Evolutionary conservation across 2,113 vertebrate species (phyloP).

Genomic region (Bufo gargarizans): DNA sequence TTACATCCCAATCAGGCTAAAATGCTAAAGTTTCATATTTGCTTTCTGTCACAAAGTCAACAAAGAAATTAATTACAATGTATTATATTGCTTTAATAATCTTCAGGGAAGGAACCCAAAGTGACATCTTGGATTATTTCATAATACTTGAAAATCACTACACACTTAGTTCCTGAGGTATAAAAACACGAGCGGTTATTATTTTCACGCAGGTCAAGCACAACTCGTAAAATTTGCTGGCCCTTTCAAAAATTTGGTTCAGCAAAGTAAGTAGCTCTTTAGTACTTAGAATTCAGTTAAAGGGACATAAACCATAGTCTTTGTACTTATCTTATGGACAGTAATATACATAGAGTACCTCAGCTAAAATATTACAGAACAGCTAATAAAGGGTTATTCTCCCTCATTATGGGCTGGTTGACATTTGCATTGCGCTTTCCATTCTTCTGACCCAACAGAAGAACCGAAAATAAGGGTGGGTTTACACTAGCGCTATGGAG

Average conservation of each 20-base stretch:
- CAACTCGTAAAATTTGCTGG: background rate
- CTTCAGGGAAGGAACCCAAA: conserved; percentile 14
- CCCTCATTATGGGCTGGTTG: too few species aligned
- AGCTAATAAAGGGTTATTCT: too few species aligned
- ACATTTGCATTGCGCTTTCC: too few species aligned
- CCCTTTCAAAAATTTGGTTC: conserved; percentile 1
- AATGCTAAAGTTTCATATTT: conserved; percentile 39
- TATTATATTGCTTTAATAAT: conserved; percentile 40
- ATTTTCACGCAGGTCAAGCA: background rate
- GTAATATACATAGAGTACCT: too few species aligned
- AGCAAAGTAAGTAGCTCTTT: background rate
- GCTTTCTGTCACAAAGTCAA: conserved; percentile 41
- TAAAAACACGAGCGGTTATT: conserved; percentile 2
- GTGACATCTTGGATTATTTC: conserved; percentile 24
- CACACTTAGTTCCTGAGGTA: conserved; percentile 30
- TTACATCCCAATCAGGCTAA: conserved; percentile 28
- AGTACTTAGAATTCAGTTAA: background rate
- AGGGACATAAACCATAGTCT: background rate
- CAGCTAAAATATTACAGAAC: too few species aligned
- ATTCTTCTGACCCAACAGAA: too few species aligned
- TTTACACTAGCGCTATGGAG: too few species aligned
- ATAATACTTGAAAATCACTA: conserved; percentile 18
- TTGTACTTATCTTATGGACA: background rate
- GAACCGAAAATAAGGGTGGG: too few species aligned
- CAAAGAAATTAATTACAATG: conserved; percentile 34